phyloP scores from a whole-genome alignment of 2,888 invertebrate species.

The Eurytoma adleriae region DNA sequence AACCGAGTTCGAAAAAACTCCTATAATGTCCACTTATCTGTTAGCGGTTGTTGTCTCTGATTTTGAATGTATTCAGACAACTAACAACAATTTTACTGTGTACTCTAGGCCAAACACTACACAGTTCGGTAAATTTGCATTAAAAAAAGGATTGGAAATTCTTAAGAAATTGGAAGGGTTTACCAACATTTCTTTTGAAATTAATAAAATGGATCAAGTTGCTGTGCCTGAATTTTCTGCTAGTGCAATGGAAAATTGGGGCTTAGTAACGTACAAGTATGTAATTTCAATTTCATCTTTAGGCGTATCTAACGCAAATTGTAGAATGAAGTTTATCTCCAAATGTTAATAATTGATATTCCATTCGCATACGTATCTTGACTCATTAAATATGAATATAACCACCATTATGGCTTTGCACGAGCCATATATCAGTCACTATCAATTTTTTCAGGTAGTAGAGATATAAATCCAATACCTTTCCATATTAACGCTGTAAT shows the following conservation, averaged over 20 bases:
- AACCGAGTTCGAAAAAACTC: conserved; percentile 81
- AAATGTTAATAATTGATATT: no score
- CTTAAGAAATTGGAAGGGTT: conserved; percentile 96
- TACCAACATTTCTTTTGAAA: conserved; percentile 94
- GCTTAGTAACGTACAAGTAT: conserved; percentile 77
- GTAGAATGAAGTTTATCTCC: no score
- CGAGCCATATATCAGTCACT: no score
- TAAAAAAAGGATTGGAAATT: conserved; percentile 93
- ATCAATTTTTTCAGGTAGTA: no score
- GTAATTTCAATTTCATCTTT: no score
- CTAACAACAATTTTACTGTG: conserved; percentile 89
- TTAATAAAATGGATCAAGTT: conserved; percentile 97
- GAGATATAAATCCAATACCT: no score
- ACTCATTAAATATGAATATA: no score
- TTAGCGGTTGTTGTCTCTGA: conserved; percentile 96
- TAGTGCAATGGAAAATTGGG: conserved; percentile 99
- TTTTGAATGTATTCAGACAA: conserved; percentile 91
- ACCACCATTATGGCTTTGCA: no score
- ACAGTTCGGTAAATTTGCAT: conserved; percentile 92
- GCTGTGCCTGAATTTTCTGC: conserved; percentile 97
- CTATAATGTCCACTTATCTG: conserved; percentile 96
- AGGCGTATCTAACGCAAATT: no score
- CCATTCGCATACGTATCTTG: no score
- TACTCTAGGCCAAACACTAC: conserved; percentile 93
- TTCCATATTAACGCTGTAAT: no score